Conservation (phyloP, 2,113 vertebrate species). For the Etheostoma cragini region DNA sequence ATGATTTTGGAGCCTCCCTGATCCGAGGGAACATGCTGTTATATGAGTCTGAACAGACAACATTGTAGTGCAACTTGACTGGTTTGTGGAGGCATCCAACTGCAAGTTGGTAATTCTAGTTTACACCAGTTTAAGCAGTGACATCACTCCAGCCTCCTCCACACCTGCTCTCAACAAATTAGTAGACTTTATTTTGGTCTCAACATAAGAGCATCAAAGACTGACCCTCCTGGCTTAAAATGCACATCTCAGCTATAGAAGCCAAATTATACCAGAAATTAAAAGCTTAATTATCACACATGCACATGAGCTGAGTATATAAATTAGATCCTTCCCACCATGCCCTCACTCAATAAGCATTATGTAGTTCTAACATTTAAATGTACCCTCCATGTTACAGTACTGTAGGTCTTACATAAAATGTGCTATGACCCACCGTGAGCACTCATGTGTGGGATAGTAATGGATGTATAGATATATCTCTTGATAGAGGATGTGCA, state of each 20-base stretch:
- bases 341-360: constrained; percentile 26
- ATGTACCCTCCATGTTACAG: constrained; percentile 11
- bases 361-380: constrained; percentile 27
- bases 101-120: too few species aligned
- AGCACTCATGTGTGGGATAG: constrained; percentile 55
- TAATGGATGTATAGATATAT: constrained; percentile 51
- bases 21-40: too few species aligned
- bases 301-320: constrained; percentile 36
- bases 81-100: too few species aligned
- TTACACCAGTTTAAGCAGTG: not conserved
- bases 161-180: constrained; percentile 28
- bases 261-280: constrained; percentile 53
- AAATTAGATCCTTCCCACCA: constrained; percentile 24
- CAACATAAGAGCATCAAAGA: constrained; percentile 4
- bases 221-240: constrained; percentile 23
- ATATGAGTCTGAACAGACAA: too few species aligned
- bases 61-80: too few species aligned
- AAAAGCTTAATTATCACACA: constrained; percentile 50
- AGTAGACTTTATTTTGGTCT: constrained; percentile 14
- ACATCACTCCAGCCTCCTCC: not conserved
- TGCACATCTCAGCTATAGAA: constrained; percentile 22
- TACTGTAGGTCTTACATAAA: constrained; percentile 59
- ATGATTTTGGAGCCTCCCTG: too few species aligned
- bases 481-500: constrained; percentile 8
- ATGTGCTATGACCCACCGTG: constrained; percentile 37